phyloP scores from a whole-genome alignment of 2,888 invertebrate species.

The Drosophila nr. perissopoda region DNA sequence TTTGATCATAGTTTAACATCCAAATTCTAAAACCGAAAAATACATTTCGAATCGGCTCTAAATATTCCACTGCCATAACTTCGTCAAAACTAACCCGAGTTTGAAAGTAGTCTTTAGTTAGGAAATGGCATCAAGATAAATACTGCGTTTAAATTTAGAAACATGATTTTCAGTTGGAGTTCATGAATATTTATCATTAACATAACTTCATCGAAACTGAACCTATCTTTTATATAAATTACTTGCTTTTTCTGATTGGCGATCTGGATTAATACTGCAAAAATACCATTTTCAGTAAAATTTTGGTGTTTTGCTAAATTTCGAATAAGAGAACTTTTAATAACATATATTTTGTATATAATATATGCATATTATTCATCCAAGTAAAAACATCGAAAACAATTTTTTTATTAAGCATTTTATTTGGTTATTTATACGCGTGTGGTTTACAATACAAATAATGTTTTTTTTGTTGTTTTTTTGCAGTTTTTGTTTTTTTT shows the following conservation, averaged over 20 bases:
- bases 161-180: not conserved
- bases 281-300: not conserved
- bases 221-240: not conserved
- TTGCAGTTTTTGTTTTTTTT: constrained; percentile 8
- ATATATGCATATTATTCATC: not conserved
- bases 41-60: not conserved
- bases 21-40: not conserved
- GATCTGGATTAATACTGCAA: not conserved
- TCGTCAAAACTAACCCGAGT: not conserved
- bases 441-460: constrained; percentile 83
- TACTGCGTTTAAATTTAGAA: not conserved
- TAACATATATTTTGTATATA: not conserved
- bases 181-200: not conserved
- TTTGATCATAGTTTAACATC: not conserved
- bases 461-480: constrained; percentile 57
- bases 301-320: not conserved
- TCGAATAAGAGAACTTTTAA: not conserved
- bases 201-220: not conserved
- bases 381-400: constrained; percentile 1
- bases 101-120: not conserved
- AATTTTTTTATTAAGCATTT: constrained; percentile 70
- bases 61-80: not conserved
- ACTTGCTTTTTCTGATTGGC: not conserved
- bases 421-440: constrained; percentile 80
- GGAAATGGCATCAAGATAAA: not conserved